Conservation (phyloP, 2,888 invertebrate species). For the Synergus gifuensis region DNA sequence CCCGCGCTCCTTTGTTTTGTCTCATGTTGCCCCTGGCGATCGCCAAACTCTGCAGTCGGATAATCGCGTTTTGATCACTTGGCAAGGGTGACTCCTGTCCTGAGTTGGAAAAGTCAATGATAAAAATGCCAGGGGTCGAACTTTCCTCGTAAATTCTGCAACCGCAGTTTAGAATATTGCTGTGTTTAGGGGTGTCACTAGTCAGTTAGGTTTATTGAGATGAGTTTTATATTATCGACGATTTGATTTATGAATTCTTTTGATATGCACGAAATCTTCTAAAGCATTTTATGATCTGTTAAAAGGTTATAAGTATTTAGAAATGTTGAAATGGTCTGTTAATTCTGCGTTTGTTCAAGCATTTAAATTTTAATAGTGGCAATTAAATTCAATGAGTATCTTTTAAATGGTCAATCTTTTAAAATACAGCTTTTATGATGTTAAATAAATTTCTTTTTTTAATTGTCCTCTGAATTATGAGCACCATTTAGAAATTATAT, state of each 20-base stretch:
- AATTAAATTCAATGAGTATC: background rate
- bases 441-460: background rate
- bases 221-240: background rate
- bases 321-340: background rate
- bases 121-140: background rate
- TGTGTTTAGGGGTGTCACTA: background rate
- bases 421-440: background rate
- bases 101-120: conserved; percentile 9
- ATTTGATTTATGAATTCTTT: background rate
- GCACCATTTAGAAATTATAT: background rate
- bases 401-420: background rate
- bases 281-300: background rate
- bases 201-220: background rate
- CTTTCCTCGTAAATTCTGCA: background rate
- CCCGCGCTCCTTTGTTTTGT: background rate
- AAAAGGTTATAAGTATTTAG: background rate
- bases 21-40: conserved; percentile 7
- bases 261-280: background rate
- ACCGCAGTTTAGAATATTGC: background rate
- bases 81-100: conserved; percentile 22
- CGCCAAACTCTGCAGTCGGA: conserved; percentile 11
- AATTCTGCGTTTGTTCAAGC: background rate
- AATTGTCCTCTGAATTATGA: background rate
- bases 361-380: background rate
- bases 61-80: conserved; percentile 35